Conservation (phyloP, 2,113 vertebrate species). For the Gavialis gangeticus region DNA sequence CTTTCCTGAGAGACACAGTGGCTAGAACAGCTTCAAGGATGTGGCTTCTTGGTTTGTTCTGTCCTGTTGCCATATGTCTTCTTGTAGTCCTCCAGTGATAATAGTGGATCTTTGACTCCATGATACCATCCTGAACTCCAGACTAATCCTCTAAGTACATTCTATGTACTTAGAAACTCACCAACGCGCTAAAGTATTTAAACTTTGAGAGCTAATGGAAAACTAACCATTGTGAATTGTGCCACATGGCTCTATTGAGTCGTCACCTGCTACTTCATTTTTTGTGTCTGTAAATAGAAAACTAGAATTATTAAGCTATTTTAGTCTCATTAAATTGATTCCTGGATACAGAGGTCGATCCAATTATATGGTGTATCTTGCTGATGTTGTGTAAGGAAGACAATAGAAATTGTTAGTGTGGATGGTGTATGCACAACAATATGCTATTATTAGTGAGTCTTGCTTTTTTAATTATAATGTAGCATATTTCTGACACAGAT, state of each 20-base stretch:
- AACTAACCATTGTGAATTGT: neutral
- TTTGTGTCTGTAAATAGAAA: neutral
- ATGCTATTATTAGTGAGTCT: neutral
- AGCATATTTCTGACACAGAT: constrained; percentile 82
- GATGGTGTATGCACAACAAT: neutral
- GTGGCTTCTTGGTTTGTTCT: neutral
- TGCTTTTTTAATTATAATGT: constrained; percentile 8
- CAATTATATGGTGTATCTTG: neutral
- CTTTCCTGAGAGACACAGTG: accelerated
- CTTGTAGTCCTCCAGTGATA: neutral
- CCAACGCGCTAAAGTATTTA: neutral
- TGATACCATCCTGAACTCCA: neutral
- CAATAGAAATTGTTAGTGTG: neutral
- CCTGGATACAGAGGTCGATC: neutral
- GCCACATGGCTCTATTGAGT: neutral
- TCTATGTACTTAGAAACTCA: neutral
- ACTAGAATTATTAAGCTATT: neutral
- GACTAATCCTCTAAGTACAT: neutral
- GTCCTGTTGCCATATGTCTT: neutral
- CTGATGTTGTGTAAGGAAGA: neutral
- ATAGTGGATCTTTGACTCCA: neutral
- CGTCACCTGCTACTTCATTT: neutral
- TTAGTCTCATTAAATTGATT: neutral
- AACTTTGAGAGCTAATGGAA: neutral
- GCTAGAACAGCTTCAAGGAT: neutral